These are phyloP conservation scores for Chloroclysta siterata DNA, from an alignment of 2,888 invertebrate genomes.

Conservation along the genomic window DNA sequence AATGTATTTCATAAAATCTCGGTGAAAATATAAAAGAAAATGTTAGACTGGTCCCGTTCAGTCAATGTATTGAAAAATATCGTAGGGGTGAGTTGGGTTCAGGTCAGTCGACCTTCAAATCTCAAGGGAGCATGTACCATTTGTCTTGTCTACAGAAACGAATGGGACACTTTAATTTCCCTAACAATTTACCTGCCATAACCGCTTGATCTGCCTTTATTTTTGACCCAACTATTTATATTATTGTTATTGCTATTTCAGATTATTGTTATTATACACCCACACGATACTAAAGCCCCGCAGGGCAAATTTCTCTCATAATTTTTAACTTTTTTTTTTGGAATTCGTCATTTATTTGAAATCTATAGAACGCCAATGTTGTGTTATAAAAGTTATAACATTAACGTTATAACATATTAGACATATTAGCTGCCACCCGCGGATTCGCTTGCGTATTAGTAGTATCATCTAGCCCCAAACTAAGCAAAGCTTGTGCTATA, in stretches of 20 bases:
- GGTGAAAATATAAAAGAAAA: neutral
- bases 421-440: no score
- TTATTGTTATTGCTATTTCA: neutral
- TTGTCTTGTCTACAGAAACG: constrained; percentile 26
- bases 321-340: no score
- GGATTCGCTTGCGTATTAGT: no score
- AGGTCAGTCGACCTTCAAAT: constrained; percentile 26
- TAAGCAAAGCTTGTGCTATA: no score
- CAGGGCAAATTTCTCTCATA: no score
- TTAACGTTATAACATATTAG: no score
- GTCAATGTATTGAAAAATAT: constrained; percentile 17
- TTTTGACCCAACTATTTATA: neutral
- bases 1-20: neutral
- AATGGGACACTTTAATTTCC: constrained; percentile 27
- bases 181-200: constrained; percentile 5
- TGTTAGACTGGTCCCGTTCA: neutral
- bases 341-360: no score
- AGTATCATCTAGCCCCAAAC: no score
- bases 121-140: constrained; percentile 27
- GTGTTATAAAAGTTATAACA: no score
- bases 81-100: constrained; percentile 22
- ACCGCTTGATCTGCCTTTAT: neutral
- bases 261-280: no score
- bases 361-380: no score
- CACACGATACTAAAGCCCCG: no score